Percentiles rank a stretch among this genome's conserved stretches.
Conservation (phyloP, 1,140 invertebrate species). For the Caenorhabditis remanei region DNA sequence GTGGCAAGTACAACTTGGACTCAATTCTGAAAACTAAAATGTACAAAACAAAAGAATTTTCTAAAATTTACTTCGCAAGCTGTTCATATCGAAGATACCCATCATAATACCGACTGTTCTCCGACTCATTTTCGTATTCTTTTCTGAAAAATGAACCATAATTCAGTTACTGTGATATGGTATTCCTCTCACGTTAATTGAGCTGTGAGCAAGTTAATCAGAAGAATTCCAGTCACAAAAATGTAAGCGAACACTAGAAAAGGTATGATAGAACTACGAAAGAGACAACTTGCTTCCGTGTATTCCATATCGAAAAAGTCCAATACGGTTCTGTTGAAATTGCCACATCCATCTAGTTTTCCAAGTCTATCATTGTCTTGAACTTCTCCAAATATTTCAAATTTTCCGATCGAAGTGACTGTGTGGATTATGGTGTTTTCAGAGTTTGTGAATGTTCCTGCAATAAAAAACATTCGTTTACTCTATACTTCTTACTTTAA, state of each 20-base stretch:
- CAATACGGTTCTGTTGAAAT: background rate
- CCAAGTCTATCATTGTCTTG: conserved; percentile 8
- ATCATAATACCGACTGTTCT: background rate
- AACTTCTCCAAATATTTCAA: conserved; percentile 39
- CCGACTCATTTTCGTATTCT: conserved; percentile 4
- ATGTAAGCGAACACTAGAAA: conserved; percentile 5
- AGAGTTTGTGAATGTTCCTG: background rate
- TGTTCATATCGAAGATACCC: conserved; percentile 9
- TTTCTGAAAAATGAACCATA: background rate
- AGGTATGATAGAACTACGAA: background rate
- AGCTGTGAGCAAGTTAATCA: background rate
- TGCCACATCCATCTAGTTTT: background rate
- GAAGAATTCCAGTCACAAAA: background rate
- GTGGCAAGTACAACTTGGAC: background rate
- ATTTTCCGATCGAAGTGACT: background rate
- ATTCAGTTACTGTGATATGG: background rate
- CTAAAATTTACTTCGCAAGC: background rate
- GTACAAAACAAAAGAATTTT: background rate
- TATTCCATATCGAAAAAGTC: background rate
- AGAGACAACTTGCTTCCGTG: conserved; percentile 9
- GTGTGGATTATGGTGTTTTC: background rate
- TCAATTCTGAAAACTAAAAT: background rate
- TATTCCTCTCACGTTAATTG: background rate
- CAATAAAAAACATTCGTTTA: background rate
- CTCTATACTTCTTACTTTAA: background rate